Evolutionary conservation across 2,888 invertebrate species (phyloP).

Genomic region (Drosophila putrida): DNA sequence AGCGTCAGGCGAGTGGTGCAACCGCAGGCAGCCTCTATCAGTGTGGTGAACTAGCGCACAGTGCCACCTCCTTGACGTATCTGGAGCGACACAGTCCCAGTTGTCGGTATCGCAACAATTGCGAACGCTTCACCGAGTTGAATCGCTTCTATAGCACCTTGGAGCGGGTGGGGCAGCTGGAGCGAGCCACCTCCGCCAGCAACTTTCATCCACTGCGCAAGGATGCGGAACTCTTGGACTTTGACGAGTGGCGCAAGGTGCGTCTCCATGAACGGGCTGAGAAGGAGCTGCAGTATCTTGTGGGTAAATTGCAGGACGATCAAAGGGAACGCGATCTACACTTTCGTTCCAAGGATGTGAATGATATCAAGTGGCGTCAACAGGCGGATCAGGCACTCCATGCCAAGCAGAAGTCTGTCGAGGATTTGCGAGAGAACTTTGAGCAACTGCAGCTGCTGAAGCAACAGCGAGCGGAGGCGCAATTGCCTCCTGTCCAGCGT

Average conservation of each 20-base stretch:
- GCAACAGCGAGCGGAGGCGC: slow-evolving; percentile 87
- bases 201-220: slow-evolving; percentile 90
- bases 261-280: slow-evolving; percentile 92
- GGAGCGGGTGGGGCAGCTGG: slow-evolving; percentile 93
- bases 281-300: slow-evolving; percentile 91
- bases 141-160: slow-evolving; percentile 94
- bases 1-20: slow-evolving; percentile 29
- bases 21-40: slow-evolving; percentile 69
- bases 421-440: slow-evolving; percentile 92
- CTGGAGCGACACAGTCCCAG: slow-evolving; percentile 83
- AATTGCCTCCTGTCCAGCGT: slow-evolving; percentile 52
- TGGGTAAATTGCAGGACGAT: slow-evolving; percentile 91
- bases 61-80: slow-evolving; percentile 86
- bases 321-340: slow-evolving; percentile 94
- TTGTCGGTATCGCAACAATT: slow-evolving; percentile 87
- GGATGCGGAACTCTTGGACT: slow-evolving; percentile 93
- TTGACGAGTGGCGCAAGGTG: slow-evolving; percentile 94
- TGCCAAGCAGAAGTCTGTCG: slow-evolving; percentile 94
- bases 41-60: slow-evolving; percentile 83
- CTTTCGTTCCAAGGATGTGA: slow-evolving; percentile 91
- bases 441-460: slow-evolving; percentile 88
- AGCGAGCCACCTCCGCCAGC: slow-evolving; percentile 90
- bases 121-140: slow-evolving; percentile 93
- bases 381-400: slow-evolving; percentile 91
- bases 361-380: slow-evolving; percentile 91